A percentile compares a stretch with the other conserved stretches of the same genome.
Conservation (phyloP, 2,888 invertebrate species). For the Tetanocera ferruginea region DNA sequence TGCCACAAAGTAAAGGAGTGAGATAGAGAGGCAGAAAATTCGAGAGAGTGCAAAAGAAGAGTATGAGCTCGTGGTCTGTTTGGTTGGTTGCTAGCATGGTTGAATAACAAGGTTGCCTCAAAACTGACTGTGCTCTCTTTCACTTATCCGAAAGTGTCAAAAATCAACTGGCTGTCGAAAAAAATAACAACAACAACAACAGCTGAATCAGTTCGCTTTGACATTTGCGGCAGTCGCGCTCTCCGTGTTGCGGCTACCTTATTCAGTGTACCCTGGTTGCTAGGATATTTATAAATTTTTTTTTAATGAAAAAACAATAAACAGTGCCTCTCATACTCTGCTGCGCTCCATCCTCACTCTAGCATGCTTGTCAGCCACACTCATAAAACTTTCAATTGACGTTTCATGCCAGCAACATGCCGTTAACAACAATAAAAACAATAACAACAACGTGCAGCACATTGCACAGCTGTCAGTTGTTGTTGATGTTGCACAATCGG, state of each 20-base stretch:
- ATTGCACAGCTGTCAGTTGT: conserved; percentile 32
- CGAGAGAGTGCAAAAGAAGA: background rate
- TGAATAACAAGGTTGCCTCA: too few relatives aligned
- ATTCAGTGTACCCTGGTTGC: too few relatives aligned
- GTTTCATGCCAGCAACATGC: conserved; percentile 3
- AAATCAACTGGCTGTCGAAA: too few relatives aligned
- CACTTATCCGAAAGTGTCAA: too few relatives aligned
- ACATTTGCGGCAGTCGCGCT: too few relatives aligned
- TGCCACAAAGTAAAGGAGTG: background rate
- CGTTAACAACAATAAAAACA: background rate
- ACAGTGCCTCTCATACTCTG: background rate
- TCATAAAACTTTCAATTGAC: background rate
- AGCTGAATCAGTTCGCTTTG: too few relatives aligned
- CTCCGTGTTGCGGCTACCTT: too few relatives aligned
- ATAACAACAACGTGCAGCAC: conserved; percentile 10
- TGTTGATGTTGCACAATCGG: background rate
- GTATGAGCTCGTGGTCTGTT: background rate
- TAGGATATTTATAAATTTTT: conserved; percentile 2
- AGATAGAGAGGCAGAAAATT: background rate
- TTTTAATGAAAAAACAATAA: background rate
- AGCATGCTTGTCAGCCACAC: background rate
- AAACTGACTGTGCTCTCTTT: too few relatives aligned
- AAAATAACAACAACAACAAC: too few relatives aligned
- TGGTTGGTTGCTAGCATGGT: conserved; percentile 32
- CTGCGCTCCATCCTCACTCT: background rate